Base-by-base conservation (phyloP, 1,140 invertebrate genomes). In the Diploscapter pachys region DNA sequence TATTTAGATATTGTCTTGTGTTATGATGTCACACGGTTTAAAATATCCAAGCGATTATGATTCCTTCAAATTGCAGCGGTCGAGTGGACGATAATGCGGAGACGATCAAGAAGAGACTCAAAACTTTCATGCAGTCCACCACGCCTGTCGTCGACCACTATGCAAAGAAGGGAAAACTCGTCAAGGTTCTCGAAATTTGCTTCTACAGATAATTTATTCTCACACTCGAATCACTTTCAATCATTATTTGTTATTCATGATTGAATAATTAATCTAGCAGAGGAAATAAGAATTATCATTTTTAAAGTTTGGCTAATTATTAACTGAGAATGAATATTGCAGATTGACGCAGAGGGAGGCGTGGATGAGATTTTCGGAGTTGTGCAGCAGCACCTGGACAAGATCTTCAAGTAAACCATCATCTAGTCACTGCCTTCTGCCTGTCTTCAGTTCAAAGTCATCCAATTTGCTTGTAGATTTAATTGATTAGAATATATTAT, bases 81-180 rank as follows among this genome's bases (percentile, higher is more conserved):
- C 90, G 96, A 11, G 92, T 91, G 3, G 96, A 99, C 83, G 96
- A 99, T 85, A 99, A 99, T 82, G 93, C 93, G 85, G 93, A 93
- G 80, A 98, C 96, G 0, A 98, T 99, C 81, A 93, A 93, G 81
- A 92, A 95, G 72, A 89, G 96, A 51, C 89, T 99, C 62, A 89
- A 92, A 64, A 98, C 96, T 67, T 99, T 99, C 87, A 91, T 94
- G 80, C 89, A 90, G 9, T 92, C 94, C 86, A 97, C 95, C 78
- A 90, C 92, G 76, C 91, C 93, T 76, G 95, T 99, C 51, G 89
- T 99, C 11, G 89, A 92, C 11, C 90, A 93, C 81, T 99, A 96
- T 84, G 88, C 90, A 6, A 86, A 89, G 3, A 93, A 95, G 87
- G 89, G 92, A 4, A 90, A 91, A 80, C 91, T 89, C 54, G 73